Evolutionary conservation across 2,888 invertebrate species (phyloP).

Genomic region (Chymomyza fuscimana): DNA sequence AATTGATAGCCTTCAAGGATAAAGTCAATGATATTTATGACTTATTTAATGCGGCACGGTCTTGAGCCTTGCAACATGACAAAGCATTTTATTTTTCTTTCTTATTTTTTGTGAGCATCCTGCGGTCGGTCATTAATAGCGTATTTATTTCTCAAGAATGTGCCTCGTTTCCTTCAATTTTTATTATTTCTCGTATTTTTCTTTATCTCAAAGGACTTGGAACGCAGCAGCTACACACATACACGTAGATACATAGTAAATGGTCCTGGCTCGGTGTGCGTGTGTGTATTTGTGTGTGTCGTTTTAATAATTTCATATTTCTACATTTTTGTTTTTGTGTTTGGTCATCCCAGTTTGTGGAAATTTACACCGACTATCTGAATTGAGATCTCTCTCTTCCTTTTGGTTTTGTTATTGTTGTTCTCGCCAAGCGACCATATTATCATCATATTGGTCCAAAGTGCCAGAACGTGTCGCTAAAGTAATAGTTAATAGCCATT

Average conservation of each 20-base stretch:
- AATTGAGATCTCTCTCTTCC: conserved; percentile 37
- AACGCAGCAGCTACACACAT: neutral
- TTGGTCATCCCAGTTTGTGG: conserved; percentile 71
- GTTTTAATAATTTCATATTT: conserved; percentile 74
- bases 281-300: conserved; percentile 4
- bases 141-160: conserved; percentile 18
- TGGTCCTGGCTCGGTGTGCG: neutral
- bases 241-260: neutral
- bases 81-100: conserved; percentile 53
- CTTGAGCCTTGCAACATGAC: conserved; percentile 50
- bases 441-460: conserved; percentile 27
- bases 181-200: conserved; percentile 29
- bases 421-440: neutral
- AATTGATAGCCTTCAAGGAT: conserved; percentile 64
- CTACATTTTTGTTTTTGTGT: conserved; percentile 47
- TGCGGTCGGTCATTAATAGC: conserved; percentile 26
- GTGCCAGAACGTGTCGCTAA: conserved; percentile 63
- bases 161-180: conserved; percentile 22
- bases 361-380: conserved; percentile 63
- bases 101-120: conserved; percentile 16
- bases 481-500: conserved; percentile 55
- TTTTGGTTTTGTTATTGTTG: conserved; percentile 5
- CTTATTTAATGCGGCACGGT: conserved; percentile 52
- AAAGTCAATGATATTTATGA: conserved; percentile 75
- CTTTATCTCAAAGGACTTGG: conserved; percentile 13